Evolutionary conservation across 2,113 vertebrate genomes (phyloP).

Genomic region (Melanotaenia duboulayi): DNA sequence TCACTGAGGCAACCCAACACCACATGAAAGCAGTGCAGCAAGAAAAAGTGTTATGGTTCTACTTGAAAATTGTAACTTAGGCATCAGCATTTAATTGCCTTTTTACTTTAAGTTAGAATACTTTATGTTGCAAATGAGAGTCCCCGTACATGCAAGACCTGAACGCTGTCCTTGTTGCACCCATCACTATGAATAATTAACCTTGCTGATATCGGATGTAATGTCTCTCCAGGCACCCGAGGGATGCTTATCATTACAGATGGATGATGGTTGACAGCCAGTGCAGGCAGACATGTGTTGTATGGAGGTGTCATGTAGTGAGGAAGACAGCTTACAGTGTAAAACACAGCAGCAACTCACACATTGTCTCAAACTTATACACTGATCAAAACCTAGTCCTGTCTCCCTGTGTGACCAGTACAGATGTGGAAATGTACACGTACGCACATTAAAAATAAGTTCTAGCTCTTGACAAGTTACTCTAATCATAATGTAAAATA

Average conservation of each 20-base stretch:
- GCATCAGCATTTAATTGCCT: slow-evolving; percentile 32
- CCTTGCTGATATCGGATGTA: slow-evolving; percentile 47
- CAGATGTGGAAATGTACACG: too few species aligned
- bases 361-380: not conserved
- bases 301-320: slow-evolving; percentile 30
- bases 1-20: slow-evolving; percentile 57
- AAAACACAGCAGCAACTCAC: not conserved
- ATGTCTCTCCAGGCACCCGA: slow-evolving; percentile 30
- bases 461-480: too few species aligned
- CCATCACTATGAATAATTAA: slow-evolving; percentile 67
- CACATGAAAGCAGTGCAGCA: slow-evolving; percentile 60
- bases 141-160: not conserved
- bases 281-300: slow-evolving; percentile 45
- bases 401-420: too few species aligned
- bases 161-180: not conserved
- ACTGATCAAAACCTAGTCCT: not conserved
- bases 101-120: not conserved
- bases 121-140: slow-evolving; percentile 21
- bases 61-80: slow-evolving; percentile 41
- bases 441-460: too few species aligned
- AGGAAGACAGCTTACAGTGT: slow-evolving; percentile 8
- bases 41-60: slow-evolving; percentile 30
- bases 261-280: slow-evolving; percentile 48
- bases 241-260: slow-evolving; percentile 44
- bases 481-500: too few species aligned